phyloP scores from a whole-genome alignment of 2,797 vertebrate species.

The Poecilia velifera region DNA sequence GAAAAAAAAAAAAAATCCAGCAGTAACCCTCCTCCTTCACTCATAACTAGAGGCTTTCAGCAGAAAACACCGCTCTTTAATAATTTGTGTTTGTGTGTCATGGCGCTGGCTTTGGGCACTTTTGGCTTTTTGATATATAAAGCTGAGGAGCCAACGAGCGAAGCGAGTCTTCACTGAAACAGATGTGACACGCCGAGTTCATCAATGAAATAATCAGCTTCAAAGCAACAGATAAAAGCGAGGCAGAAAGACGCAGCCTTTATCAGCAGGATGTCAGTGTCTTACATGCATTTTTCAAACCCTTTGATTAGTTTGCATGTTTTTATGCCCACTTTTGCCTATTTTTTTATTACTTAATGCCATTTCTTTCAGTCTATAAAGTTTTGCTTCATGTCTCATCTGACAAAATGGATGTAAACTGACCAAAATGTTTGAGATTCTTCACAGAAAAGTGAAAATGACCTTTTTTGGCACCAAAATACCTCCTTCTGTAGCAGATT shows the following conservation, averaged over 20 bases:
- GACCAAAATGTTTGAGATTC: background rate
- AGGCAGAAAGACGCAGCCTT: slow-evolving; percentile 5
- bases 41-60: slow-evolving; percentile 63
- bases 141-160: slow-evolving; percentile 56
- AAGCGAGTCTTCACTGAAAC: slow-evolving; percentile 36
- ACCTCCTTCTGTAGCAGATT: slow-evolving; percentile 19
- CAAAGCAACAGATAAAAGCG: slow-evolving; percentile 20
- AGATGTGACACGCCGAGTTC: slow-evolving; percentile 25
- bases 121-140: slow-evolving; percentile 54
- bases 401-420: background rate
- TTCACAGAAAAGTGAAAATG: slow-evolving; percentile 22
- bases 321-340: background rate
- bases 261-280: slow-evolving; percentile 14
- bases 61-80: slow-evolving; percentile 64
- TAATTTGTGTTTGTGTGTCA: slow-evolving; percentile 74
- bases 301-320: background rate
- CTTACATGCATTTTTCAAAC: slow-evolving; percentile 12
- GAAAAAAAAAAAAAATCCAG: slow-evolving; percentile 12
- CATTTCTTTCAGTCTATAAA: background rate
- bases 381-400: background rate
- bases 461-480: slow-evolving; percentile 60
- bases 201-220: slow-evolving; percentile 46
- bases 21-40: slow-evolving; percentile 30
- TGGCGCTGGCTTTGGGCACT: slow-evolving; percentile 56
- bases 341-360: background rate